Conservation (phyloP, 23 tunicate species). For the Trididemnum clinides region DNA sequence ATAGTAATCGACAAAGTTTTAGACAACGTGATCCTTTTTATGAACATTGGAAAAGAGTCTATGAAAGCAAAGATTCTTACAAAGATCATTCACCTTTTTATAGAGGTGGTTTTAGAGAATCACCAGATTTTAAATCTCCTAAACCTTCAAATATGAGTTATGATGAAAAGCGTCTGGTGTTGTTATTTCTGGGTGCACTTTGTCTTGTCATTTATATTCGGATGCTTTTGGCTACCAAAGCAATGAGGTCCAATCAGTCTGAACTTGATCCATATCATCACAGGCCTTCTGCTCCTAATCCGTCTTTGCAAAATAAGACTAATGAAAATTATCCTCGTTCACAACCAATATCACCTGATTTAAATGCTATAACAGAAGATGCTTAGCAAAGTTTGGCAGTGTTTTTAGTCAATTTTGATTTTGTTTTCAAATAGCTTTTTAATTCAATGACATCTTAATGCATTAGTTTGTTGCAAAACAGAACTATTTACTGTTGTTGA, state of each 20-base stretch:
- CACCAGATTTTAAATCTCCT: neutral
- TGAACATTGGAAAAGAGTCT: slow-evolving; percentile 44
- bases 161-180: neutral
- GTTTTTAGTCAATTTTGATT: too few species aligned
- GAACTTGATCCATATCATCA: neutral
- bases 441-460: too few species aligned
- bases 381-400: neutral
- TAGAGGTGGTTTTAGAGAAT: neutral
- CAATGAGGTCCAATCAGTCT: neutral
- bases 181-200: neutral
- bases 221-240: neutral
- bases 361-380: slow-evolving; percentile 18
- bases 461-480: too few species aligned
- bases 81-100: neutral
- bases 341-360: neutral
- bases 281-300: neutral
- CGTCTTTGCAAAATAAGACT: neutral
- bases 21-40: slow-evolving; percentile 9
- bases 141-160: neutral
- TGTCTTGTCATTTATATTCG: neutral
- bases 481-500: too few species aligned
- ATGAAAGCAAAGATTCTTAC: neutral
- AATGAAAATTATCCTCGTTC: neutral
- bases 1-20: neutral
- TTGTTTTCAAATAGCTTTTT: too few species aligned